Evolutionary conservation across 2,797 vertebrate genomes (phyloP).

Genomic region (Trachops cirrhosus): DNA sequence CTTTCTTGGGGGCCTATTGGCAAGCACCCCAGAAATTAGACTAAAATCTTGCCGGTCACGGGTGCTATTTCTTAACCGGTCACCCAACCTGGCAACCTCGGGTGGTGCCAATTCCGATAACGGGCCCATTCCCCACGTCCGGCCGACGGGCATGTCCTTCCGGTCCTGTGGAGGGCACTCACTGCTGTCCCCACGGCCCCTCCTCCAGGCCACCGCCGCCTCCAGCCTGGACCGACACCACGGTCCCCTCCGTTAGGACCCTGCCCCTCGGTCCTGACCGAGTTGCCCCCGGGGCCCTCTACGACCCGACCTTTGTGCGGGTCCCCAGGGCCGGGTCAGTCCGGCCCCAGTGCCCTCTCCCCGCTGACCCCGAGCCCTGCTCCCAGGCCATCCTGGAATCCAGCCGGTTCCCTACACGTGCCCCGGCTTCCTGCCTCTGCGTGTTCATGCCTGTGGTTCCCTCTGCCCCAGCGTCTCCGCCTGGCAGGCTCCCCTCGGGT

Average conservation of each 20-base stretch:
- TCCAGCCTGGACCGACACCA: background rate
- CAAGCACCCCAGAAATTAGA: background rate
- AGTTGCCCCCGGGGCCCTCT: background rate
- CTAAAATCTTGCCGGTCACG: background rate
- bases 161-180: rapidly evolving
- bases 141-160: rapidly evolving
- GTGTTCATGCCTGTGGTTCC: rapidly evolving
- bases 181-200: no score
- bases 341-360: background rate
- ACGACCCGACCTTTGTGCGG: background rate
- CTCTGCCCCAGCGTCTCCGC: background rate
- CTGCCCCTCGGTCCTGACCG: background rate
- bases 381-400: rapidly evolving
- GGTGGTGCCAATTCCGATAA: rapidly evolving
- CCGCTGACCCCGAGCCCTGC: background rate
- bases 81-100: background rate
- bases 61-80: background rate
- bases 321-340: background rate
- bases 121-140: rapidly evolving
- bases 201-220: background rate
- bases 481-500: background rate
- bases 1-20: background rate
- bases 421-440: background rate
- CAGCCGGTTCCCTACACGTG: background rate
- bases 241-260: background rate